phyloP scores from a whole-genome alignment of 2,797 vertebrate species.

The Falco berigora region DNA sequence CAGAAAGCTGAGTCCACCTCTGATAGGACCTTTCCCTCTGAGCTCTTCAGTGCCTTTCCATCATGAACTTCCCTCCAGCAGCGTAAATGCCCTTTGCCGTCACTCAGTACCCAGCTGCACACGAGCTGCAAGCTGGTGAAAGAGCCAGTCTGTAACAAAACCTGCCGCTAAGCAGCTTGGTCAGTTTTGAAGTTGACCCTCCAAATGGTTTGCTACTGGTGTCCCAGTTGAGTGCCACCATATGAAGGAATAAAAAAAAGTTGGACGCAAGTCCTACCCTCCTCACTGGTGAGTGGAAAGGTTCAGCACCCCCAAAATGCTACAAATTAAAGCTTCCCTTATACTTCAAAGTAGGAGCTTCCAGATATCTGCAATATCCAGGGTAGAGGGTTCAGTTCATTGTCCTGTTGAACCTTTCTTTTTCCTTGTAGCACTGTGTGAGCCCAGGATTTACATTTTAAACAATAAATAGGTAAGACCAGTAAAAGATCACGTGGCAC shows the following conservation, averaged over 20 bases:
- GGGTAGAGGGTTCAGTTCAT: background rate
- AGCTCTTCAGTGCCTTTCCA: background rate
- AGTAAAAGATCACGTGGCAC: background rate
- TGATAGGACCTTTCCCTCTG: background rate
- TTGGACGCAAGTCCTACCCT: background rate
- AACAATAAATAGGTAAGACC: background rate
- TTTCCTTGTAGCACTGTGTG: background rate
- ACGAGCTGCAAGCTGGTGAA: background rate
- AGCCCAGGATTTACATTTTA: background rate
- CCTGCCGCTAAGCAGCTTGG: background rate
- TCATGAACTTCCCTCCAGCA: background rate
- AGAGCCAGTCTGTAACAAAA: background rate
- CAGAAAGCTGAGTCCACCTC: background rate
- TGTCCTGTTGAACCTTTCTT: background rate
- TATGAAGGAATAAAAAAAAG: background rate
- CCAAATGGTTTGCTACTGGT: background rate
- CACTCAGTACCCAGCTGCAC: rapidly evolving
- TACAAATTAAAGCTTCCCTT: background rate
- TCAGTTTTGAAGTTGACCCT: background rate
- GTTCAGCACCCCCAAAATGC: background rate
- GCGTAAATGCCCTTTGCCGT: background rate
- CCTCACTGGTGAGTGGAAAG: background rate
- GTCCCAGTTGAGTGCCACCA: background rate
- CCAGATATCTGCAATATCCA: background rate
- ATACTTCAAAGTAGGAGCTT: background rate